These are phyloP conservation scores for Xestia xanthographa DNA, from an alignment of 2,888 invertebrate genomes.

Conservation along the genomic window DNA sequence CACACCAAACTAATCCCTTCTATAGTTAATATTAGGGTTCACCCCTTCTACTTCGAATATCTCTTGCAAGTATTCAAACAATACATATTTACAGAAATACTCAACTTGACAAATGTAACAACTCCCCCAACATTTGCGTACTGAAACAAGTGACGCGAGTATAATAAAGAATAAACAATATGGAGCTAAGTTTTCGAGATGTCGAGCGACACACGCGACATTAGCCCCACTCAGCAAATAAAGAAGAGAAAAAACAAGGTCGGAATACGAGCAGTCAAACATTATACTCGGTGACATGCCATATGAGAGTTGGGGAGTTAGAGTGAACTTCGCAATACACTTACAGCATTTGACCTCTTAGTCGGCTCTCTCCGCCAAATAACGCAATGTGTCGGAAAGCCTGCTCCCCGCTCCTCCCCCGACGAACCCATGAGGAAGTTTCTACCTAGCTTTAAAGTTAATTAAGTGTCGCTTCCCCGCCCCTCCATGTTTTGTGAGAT, in stretches of 20 bases:
- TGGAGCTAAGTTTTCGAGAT: constrained; percentile 64
- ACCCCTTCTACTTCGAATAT: constrained; percentile 34
- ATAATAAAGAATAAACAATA: constrained; percentile 72
- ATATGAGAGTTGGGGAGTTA: constrained; percentile 71
- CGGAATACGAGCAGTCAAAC: constrained; percentile 67
- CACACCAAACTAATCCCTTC: constrained; percentile 50
- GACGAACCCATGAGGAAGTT: constrained; percentile 73
- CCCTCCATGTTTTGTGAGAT: constrained; percentile 77
- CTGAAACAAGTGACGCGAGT: constrained; percentile 44
- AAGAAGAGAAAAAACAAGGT: constrained; percentile 68
- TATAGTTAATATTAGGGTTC: constrained; percentile 55
- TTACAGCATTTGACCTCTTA: constrained; percentile 80
- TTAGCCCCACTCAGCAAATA: constrained; percentile 67
- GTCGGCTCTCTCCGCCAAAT: constrained; percentile 74
- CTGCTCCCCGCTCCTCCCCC: constrained; percentile 62
- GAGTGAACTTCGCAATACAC: constrained; percentile 81
- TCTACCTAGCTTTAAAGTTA: constrained; percentile 84
- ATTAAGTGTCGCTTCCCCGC: constrained; percentile 79
- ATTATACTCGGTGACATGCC: constrained; percentile 66
- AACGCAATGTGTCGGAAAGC: constrained; percentile 76
- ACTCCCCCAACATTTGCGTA: constrained; percentile 30
- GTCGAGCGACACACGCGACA: constrained; percentile 65
- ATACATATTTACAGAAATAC: constrained; percentile 53
- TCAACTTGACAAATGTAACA: constrained; percentile 43
- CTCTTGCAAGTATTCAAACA: constrained; percentile 43